Conservation (phyloP, 2,113 vertebrate genomes). For the Potamarius usumacintae region DNA sequence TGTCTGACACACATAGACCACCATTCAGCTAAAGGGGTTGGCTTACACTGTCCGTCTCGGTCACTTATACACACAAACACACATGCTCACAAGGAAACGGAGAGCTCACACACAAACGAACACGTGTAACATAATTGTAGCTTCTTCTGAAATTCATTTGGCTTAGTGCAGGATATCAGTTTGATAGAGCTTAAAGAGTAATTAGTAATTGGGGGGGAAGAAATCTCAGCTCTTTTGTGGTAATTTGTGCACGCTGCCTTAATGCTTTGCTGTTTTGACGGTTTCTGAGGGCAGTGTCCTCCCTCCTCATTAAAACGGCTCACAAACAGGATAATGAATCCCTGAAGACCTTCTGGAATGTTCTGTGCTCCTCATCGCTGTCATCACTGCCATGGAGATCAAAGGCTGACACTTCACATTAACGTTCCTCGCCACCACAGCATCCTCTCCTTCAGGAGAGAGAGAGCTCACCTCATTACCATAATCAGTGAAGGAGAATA, state of each 20-base stretch:
- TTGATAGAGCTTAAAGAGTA: conserved; percentile 39
- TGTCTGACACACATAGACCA: conserved; percentile 26
- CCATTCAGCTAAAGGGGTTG: conserved; percentile 11
- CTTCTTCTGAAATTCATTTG: background rate
- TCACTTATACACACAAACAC: background rate
- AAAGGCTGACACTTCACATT: conserved; percentile 69
- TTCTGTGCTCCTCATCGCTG: conserved; percentile 65
- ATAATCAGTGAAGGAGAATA: no score
- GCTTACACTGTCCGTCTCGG: background rate
- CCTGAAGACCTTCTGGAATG: conserved; percentile 55
- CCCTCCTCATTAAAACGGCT: conserved; percentile 73
- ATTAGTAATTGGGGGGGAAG: conserved; percentile 37
- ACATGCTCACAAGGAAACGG: background rate
- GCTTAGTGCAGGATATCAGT: conserved; percentile 28
- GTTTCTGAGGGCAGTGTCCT: conserved; percentile 58
- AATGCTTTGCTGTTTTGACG: conserved; percentile 46
- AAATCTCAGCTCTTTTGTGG: conserved; percentile 25
- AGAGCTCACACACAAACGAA: conserved; percentile 26
- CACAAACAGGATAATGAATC: conserved; percentile 75
- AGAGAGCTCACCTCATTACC: background rate
- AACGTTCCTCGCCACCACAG: conserved; percentile 19
- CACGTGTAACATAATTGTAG: background rate
- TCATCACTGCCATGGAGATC: conserved; percentile 69
- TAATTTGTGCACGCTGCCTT: conserved; percentile 10
- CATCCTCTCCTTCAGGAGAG: conserved; percentile 7